These are phyloP conservation scores for Drosophila multiciliata DNA, from an alignment of 2,888 invertebrate species.

Conservation along the genomic window DNA sequence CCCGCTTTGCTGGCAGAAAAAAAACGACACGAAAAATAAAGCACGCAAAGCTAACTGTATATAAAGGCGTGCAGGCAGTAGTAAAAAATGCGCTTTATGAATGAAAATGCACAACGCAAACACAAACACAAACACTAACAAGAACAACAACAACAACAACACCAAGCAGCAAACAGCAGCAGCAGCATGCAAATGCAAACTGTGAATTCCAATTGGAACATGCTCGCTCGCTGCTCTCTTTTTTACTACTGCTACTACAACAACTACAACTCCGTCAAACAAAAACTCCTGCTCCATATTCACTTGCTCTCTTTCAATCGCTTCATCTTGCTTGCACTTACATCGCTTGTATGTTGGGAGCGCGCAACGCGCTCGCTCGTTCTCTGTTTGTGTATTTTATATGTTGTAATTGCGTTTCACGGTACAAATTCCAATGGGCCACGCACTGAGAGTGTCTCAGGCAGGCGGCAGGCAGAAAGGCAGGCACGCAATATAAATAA, in stretches of 20 bases:
- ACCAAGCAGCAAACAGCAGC: conserved; percentile 16
- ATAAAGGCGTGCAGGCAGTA: conserved; percentile 8
- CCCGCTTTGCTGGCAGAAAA: background rate
- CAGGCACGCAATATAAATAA: conserved; percentile 14
- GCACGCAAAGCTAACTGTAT: conserved; percentile 31
- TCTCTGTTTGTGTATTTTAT: conserved; percentile 76
- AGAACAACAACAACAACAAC: conserved; percentile 19
- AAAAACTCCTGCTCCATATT: conserved; percentile 20
- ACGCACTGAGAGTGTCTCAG: conserved; percentile 50
- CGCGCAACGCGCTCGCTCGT: conserved; percentile 16
- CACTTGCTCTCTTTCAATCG: background rate
- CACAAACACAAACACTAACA: conserved; percentile 33
- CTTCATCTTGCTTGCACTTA: conserved; percentile 26
- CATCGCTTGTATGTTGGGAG: conserved; percentile 29
- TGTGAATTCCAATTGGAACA: conserved; percentile 43
- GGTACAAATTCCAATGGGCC: conserved; percentile 79
- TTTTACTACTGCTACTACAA: conserved; percentile 4
- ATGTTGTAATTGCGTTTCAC: conserved; percentile 79
- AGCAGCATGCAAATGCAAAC: conserved; percentile 57
- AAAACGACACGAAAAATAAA: background rate
- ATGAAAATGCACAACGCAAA: conserved; percentile 66
- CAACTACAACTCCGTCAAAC: conserved; percentile 1
- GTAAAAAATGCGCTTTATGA: conserved; percentile 69
- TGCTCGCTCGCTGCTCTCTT: conserved; percentile 11
- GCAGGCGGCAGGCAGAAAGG: background rate